These are phyloP conservation scores for Misgurnus anguillicaudatus DNA, from an alignment of 2,113 vertebrate species.

Conservation along the genomic window DNA sequence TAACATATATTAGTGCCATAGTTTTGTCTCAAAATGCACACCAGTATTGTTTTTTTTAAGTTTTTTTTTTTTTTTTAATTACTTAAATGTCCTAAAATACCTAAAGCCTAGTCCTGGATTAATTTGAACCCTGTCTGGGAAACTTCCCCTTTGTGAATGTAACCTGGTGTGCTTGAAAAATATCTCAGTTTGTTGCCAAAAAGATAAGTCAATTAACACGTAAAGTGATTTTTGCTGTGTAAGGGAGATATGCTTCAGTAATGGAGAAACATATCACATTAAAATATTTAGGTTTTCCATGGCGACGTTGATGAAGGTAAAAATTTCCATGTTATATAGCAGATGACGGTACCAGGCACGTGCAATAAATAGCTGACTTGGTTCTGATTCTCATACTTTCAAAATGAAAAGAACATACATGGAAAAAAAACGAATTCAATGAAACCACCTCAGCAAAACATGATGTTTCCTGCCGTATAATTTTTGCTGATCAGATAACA, in stretches of 20 bases:
- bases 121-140: too few species aligned
- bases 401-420: neutral
- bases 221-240: too few species aligned
- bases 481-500: conserved; percentile 17
- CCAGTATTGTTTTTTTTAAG: too few species aligned
- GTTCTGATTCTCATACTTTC: conserved; percentile 41
- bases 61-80: too few species aligned
- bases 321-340: neutral
- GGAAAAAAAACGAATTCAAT: neutral
- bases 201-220: too few species aligned
- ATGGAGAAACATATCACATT: neutral
- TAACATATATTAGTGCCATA: too few species aligned
- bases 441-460: conserved; percentile 29
- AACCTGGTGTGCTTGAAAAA: neutral
- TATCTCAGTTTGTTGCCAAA: neutral
- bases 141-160: neutral
- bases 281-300: neutral
- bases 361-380: conserved; percentile 23
- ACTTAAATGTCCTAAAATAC: too few species aligned
- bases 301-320: neutral
- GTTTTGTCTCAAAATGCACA: too few species aligned
- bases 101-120: too few species aligned
- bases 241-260: neutral
- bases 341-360: neutral
- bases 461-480: conserved; percentile 6